Base-by-base conservation (phyloP, 2,797 vertebrate genomes). In the Distichodus sexfasciatus region DNA sequence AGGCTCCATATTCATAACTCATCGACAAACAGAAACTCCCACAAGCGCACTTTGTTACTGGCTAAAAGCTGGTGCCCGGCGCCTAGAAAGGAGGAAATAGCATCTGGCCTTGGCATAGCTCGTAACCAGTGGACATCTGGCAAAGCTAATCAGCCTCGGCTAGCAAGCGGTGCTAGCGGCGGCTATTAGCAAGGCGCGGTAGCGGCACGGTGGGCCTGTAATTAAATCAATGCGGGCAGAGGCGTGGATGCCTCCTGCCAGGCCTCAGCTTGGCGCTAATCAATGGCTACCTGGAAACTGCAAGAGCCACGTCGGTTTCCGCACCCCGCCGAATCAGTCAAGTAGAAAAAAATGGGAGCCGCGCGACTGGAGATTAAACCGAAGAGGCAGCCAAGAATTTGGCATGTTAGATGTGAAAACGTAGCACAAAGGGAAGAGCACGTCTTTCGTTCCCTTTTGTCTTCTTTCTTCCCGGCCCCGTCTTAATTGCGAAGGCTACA, bases 151-250 rank as follows among this genome's bases (percentile, higher is more conserved):
- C 57, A 78, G 51, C 51, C 71, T 65, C 67, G 70, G 62, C 55
- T 77, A 59, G 58, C 50, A 0, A 47, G 41, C 58, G 26, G 21
- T 38, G 23, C 50, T 66, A 60, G 40, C 31, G 14, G 62, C 38
- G 31, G 58, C 54, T 68, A 66, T 77, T 71, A 71, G 58, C 43
- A 29, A 59, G 60, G 38, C 43, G 59, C 60, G 38, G 59, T 69
- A 72, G 60, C 72, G 72, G 71, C 51, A 54, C 72, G 38, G 44
- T 26, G 8, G 64, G 62, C 57, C 77, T 76, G n/a, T n/a, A 78
- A 80, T 82, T 78, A 76, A 79, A 82, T 79, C 78, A 76, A 71
- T 76, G 61, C 62, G 73, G 55, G 62, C 64, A 61, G 44, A 64
- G 67, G 48, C 64, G 67, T 35, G 50, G 53, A 48, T n/a, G 26